These are phyloP conservation scores for Nannoperca obscura DNA, from an alignment of 2,797 vertebrate species.

Conservation along the genomic window DNA sequence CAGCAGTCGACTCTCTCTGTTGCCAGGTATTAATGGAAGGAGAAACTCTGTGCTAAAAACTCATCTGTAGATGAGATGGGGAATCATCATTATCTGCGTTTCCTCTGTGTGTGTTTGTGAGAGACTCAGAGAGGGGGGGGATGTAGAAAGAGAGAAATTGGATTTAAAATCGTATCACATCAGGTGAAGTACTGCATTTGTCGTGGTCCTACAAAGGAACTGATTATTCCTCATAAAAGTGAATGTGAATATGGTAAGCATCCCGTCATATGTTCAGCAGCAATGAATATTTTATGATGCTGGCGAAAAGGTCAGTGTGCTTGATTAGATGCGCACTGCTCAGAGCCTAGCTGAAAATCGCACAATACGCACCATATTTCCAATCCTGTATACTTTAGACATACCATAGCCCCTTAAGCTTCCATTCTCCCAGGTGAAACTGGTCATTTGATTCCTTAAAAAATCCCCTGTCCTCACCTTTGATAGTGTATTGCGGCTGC, in stretches of 20 bases:
- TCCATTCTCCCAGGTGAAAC: slow-evolving; percentile 31
- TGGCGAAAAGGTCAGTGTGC: slow-evolving; percentile 74
- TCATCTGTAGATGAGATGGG: slow-evolving; percentile 53
- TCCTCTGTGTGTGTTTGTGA: slow-evolving; percentile 18
- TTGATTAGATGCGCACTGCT: slow-evolving; percentile 59
- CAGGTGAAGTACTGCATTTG: slow-evolving; percentile 60
- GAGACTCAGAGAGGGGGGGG: neutral
- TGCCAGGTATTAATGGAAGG: slow-evolving; percentile 47
- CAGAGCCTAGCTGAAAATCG: slow-evolving; percentile 40
- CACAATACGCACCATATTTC: slow-evolving; percentile 32
- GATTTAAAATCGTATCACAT: slow-evolving; percentile 57
- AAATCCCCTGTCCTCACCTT: slow-evolving; percentile 43
- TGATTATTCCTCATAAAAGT: slow-evolving; percentile 68
- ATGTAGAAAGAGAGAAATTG: slow-evolving; percentile 39
- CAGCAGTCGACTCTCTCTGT: slow-evolving; percentile 47
- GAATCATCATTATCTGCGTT: slow-evolving; percentile 30
- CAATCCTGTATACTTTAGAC: slow-evolving; percentile 9
- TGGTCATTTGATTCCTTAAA: slow-evolving; percentile 47
- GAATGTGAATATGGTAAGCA: slow-evolving; percentile 54
- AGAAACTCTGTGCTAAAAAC: slow-evolving; percentile 27
- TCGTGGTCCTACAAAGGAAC: slow-evolving; percentile 47
- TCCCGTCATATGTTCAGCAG: slow-evolving; percentile 56
- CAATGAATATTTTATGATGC: slow-evolving; percentile 81
- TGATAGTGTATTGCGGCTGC: slow-evolving; percentile 35
- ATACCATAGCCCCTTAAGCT: slow-evolving; percentile 30